These are phyloP conservation scores for Hystrix brachyura DNA, from an alignment of 2,113 vertebrate genomes.

Conservation along the genomic window DNA sequence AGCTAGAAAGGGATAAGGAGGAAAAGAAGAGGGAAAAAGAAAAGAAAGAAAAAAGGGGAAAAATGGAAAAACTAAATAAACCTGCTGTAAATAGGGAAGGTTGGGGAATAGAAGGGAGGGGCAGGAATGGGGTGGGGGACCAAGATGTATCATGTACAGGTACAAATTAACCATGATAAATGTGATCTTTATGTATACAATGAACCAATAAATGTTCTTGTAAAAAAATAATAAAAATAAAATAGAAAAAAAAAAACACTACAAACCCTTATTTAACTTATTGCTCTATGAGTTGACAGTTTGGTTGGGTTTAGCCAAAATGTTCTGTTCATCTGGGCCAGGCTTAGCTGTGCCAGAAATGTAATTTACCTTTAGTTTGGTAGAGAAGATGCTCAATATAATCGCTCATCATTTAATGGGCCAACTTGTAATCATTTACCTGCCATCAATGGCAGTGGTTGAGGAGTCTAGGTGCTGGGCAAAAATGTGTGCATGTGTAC, in stretches of 20 bases:
- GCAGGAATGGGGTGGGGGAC: too few relatives aligned
- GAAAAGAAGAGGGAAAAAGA: too few relatives aligned
- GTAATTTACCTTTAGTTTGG: not conserved
- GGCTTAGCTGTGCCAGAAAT: not conserved
- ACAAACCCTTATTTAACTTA: not conserved
- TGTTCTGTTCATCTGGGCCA: not conserved
- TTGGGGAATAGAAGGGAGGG: too few relatives aligned
- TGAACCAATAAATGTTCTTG: too few relatives aligned
- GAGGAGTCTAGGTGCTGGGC: not conserved
- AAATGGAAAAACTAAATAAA: too few relatives aligned
- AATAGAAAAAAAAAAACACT: not conserved
- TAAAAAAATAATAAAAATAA: too few relatives aligned
- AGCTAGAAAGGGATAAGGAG: too few relatives aligned
- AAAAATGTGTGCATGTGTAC: not conserved
- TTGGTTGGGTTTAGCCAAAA: not conserved
- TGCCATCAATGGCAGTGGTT: not conserved
- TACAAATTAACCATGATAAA: too few relatives aligned
- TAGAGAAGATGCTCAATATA: not conserved
- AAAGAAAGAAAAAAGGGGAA: too few relatives aligned
- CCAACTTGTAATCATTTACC: not conserved
- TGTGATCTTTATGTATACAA: too few relatives aligned
- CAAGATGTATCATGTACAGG: too few relatives aligned
- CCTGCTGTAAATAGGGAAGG: too few relatives aligned
- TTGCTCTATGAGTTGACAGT: not conserved
- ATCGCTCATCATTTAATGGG: not conserved